Evolutionary conservation across 2,113 vertebrate genomes (phyloP), one percentile per base, ranked within the genome.

Genomic region (Vidua macroura): DNA sequence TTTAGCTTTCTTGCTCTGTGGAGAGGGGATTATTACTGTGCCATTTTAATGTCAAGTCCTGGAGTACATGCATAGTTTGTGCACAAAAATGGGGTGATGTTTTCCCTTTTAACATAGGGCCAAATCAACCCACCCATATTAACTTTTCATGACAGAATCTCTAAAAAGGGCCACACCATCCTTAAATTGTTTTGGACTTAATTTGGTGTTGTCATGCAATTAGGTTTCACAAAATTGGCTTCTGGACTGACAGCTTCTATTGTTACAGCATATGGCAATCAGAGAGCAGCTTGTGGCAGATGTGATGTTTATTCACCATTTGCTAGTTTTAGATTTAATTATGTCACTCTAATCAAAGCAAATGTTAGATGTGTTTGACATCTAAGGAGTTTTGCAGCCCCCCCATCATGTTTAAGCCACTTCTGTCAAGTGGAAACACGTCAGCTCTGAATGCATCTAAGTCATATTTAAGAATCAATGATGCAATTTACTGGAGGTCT

Each of bases 181-280:
- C 33, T 80, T 59, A 95, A 83, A 83, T 88, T 78, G 87, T 88
- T 90, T 80, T 55, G 35, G 63, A 91, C 74, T 66, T 79, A 55
- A 90, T 94, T 83, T 90, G 53, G 67, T 58, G 33, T 81, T 93
- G 69, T 91, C 88, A 79, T 43, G 79, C 91, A 94, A 97, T 93
- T 95, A 94, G 58, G 53, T 92, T 94, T 67, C 5, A 6, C 70
- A 81, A 81, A 95, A 97, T 37, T 84, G 79, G 81, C 73, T 86
- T 80, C 83, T 79, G 72, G 76, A 96, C 60, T 92, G 95, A 94
- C 93, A 94, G 96, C 74, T 95, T 84, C 92, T 90, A 92, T 96
- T 97, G 95, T 92, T 86, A 60, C 11, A 89, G 80, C 95, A 95
- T 89, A 97, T 83, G 93, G 96, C 90, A 95, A 91, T 76, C 82